Evolutionary conservation across 2,113 vertebrate genomes (phyloP).

Genomic region (Ptychochromis oligacanthus): DNA sequence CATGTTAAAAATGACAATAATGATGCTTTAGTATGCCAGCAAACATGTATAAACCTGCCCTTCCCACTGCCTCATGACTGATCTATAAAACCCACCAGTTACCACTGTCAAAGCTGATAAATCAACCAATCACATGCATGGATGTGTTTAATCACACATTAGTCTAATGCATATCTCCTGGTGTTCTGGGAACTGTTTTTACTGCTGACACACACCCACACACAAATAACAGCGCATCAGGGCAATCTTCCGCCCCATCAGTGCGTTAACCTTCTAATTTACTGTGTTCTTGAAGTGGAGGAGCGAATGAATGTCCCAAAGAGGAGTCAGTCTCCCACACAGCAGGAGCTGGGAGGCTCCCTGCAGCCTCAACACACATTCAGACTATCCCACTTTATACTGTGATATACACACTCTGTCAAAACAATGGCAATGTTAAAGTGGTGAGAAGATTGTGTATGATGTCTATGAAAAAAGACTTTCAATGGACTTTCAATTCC

Average conservation of each 20-base stretch:
- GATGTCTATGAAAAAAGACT: not conserved
- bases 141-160: constrained; percentile 73
- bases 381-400: not conserved
- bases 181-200: constrained; percentile 10
- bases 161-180: constrained; percentile 60
- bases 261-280: constrained; percentile 66
- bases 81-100: constrained; percentile 61
- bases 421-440: not conserved
- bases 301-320: constrained; percentile 29
- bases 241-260: constrained; percentile 62
- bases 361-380: constrained; percentile 11
- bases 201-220: constrained; percentile 52
- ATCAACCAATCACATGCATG: constrained; percentile 74
- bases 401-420: not conserved
- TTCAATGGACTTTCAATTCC: not conserved
- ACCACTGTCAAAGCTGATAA: constrained; percentile 55
- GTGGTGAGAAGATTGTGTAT: not conserved
- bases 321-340: constrained; percentile 21
- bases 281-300: constrained; percentile 49
- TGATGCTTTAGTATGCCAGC: constrained; percentile 1
- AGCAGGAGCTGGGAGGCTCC: constrained; percentile 32
- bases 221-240: constrained; percentile 29
- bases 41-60: constrained; percentile 13
- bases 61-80: constrained; percentile 25
- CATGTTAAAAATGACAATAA: constrained; percentile 42